Evolutionary conservation across 2,797 vertebrate genomes (phyloP).

Genomic region (Ptychobarbus kaznakovi): DNA sequence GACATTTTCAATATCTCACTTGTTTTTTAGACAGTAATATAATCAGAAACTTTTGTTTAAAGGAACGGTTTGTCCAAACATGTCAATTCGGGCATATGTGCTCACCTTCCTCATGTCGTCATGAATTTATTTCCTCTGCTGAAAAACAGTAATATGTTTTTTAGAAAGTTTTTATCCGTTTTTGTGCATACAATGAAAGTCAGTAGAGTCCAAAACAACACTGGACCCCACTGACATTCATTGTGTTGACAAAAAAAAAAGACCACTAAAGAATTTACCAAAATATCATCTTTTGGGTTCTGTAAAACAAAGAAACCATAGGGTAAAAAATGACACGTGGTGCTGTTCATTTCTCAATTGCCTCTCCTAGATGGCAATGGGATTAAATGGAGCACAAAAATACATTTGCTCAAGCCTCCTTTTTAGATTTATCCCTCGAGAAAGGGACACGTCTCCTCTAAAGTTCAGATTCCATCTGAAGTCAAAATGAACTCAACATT

Average conservation of each 20-base stretch:
- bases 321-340: background rate
- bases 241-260: background rate
- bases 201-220: background rate
- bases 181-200: background rate
- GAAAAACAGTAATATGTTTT: background rate
- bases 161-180: background rate
- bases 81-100: background rate
- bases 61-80: background rate
- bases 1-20: background rate
- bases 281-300: background rate
- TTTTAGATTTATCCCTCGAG: background rate
- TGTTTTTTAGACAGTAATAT: background rate
- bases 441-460: background rate
- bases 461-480: background rate
- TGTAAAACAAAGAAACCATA: background rate
- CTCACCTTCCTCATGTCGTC: background rate
- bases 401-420: background rate
- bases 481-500: background rate
- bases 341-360: background rate
- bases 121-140: background rate
- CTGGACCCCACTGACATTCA: background rate
- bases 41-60: background rate
- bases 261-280: background rate
- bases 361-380: background rate
- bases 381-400: background rate